These are phyloP conservation scores for Drosophila nigrodunni DNA, from an alignment of 1,140 invertebrate genomes.

Conservation along the genomic window DNA sequence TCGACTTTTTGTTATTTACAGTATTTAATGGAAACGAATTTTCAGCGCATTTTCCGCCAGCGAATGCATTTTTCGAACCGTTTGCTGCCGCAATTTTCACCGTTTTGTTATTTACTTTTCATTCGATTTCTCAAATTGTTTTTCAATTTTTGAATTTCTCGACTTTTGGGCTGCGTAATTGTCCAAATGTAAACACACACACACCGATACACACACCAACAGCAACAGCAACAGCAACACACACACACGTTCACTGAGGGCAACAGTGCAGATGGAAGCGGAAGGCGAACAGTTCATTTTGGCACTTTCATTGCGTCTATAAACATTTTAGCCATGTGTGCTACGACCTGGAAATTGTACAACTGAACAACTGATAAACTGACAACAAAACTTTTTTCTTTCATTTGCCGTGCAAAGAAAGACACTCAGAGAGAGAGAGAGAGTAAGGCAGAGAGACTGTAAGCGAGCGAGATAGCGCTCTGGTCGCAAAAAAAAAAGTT, in stretches of 20 bases:
- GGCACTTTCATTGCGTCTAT: conserved; percentile 25
- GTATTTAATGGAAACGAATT: not conserved
- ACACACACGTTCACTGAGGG: conserved; percentile 4
- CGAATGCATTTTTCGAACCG: conserved; percentile 12
- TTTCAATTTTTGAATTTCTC: conserved; percentile 37
- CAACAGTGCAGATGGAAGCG: conserved; percentile 19
- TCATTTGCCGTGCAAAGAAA: not conserved
- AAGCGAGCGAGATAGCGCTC: not conserved
- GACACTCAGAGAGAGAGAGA: not conserved
- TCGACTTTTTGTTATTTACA: not conserved
- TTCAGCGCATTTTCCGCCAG: conserved; percentile 9
- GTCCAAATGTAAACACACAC: conserved; percentile 71
- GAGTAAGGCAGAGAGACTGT: not conserved
- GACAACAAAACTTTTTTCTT: not conserved
- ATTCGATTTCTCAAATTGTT: conserved; percentile 39
- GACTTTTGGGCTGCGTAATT: conserved; percentile 69
- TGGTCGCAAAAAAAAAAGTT: conserved; percentile 9
- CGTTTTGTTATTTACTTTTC: conserved; percentile 26
- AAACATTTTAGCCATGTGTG: conserved; percentile 12
- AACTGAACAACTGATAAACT: conserved; percentile 6
- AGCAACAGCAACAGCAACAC: not conserved
- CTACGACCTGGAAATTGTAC: conserved; percentile 21
- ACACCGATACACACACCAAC: conserved; percentile 25
- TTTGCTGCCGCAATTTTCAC: conserved; percentile 24
- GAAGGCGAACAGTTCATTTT: conserved; percentile 21